Evolutionary conservation across 2,797 vertebrate species (phyloP).

Genomic region (Dallia pectoralis): DNA sequence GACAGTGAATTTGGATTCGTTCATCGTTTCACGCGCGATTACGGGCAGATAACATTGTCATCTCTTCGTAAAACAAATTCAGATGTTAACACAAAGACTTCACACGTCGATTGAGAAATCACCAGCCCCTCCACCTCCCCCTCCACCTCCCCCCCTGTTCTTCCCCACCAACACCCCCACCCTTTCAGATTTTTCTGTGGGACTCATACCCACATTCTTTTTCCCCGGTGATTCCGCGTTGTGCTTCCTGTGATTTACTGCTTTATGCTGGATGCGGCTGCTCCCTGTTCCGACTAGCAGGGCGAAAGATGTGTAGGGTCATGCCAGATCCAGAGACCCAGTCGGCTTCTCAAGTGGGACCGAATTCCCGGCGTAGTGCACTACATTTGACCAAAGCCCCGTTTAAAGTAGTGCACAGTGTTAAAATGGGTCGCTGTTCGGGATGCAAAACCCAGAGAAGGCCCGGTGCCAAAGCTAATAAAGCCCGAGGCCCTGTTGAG

Average conservation of each 20-base stretch:
- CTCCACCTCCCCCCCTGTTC: not conserved
- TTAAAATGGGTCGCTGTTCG: not conserved
- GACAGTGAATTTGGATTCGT: slow-evolving; percentile 46
- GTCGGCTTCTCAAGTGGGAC: no score
- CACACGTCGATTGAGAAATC: slow-evolving; percentile 18
- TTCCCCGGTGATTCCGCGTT: no score
- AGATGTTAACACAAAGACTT: slow-evolving; percentile 33
- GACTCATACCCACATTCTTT: no score
- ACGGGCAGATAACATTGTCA: slow-evolving; percentile 48
- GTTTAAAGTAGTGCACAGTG: not conserved
- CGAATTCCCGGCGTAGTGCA: no score
- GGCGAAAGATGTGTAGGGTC: slow-evolving; percentile 19
- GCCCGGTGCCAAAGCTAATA: slow-evolving; percentile 67
- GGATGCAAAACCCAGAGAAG: not conserved
- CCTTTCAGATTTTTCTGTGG: not conserved
- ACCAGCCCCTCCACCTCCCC: not conserved
- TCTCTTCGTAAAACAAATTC: slow-evolving; percentile 47
- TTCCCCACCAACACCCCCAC: not conserved
- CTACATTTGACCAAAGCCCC: not conserved
- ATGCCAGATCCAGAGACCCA: slow-evolving; percentile 43
- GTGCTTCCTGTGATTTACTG: slow-evolving; percentile 46
- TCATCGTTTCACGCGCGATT: slow-evolving; percentile 46
- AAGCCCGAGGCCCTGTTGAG: slow-evolving; percentile 47
- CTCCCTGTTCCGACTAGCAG: slow-evolving; percentile 6
- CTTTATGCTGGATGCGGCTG: slow-evolving; percentile 20